These are phyloP conservation scores for Psix sp. DNA, from an alignment of 1,140 invertebrate species.

Conservation along the genomic window DNA sequence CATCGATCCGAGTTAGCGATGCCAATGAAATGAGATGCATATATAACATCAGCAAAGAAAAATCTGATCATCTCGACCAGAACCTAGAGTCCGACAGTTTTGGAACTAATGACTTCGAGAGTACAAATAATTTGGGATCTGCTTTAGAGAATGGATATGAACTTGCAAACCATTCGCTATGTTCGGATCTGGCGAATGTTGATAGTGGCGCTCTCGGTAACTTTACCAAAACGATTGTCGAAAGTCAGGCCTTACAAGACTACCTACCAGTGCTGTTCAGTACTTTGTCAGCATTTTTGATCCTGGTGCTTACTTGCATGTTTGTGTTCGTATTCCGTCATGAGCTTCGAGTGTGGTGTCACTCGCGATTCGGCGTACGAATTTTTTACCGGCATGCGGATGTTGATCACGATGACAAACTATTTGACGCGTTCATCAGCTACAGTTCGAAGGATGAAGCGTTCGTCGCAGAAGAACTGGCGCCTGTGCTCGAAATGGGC, in stretches of 20 bases:
- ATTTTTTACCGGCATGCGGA: conserved; percentile 86
- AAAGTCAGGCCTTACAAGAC: conserved; percentile 84
- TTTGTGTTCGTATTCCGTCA: conserved; percentile 89
- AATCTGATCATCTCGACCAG: conserved; percentile 77
- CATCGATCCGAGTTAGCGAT: conserved; percentile 81
- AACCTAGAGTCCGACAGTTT: conserved; percentile 76
- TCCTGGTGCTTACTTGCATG: conserved; percentile 84
- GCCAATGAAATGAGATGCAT: conserved; percentile 78
- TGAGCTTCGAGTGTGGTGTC: conserved; percentile 92
- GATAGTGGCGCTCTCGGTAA: conserved; percentile 82
- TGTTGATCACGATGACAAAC: conserved; percentile 88
- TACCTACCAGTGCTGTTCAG: conserved; percentile 87
- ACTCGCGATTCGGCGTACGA: conserved; percentile 90
- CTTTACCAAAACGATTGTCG: conserved; percentile 84
- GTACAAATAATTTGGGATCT: conserved; percentile 29
- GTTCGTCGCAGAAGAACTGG: conserved; percentile 90
- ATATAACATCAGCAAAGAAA: conserved; percentile 88
- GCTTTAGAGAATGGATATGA: conserved; percentile 32
- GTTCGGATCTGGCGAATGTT: conserved; percentile 80
- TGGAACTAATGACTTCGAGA: conserved; percentile 59
- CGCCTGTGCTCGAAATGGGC: conserved; percentile 87
- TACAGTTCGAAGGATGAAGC: conserved; percentile 94
- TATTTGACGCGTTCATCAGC: conserved; percentile 94
- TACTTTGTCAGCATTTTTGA: conserved; percentile 83
- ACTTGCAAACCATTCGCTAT: conserved; percentile 70